Base-by-base conservation (phyloP, 2,113 vertebrate species). In the Coracopsis vasa region DNA sequence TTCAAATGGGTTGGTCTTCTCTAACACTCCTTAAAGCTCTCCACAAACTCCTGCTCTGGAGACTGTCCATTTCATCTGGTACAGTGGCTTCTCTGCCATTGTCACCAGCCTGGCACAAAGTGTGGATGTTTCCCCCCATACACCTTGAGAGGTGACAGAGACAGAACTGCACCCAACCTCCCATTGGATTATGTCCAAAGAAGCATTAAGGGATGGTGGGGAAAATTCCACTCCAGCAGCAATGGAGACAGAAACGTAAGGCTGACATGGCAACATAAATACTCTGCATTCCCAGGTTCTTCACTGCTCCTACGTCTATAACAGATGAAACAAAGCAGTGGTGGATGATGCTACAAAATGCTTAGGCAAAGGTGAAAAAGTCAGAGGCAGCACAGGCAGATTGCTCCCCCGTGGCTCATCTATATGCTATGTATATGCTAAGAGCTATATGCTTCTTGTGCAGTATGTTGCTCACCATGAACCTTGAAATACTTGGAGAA, bases 101-200 rank as follows among this genome's bases (percentile, higher is more conserved):
- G 11, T 5, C 45, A 6, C 0, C 6, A 60, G 65, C 58, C 62
- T 44, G 70, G 37, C 67, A 37, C 12, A 2, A 44, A 45, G 33
- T 0, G 1, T 35, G 45, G 24, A 7, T 15, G 2, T 2, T 35
- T 61, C 70, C 45, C 41, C 10, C 13, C 1, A 0, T 0, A 14
- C 35, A 7, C 14, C 47, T 41, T 2, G 29, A 15, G 25, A 53
- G 21, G 14, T 4, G 77, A 31, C 74, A 39, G 75, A 80, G 60
- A 41, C 56, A 72, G 53, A 14, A 41, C 37, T 16, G n/a, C n/a
- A 27, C 24, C 56, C 35, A 35, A 16, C 13, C 39, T 71, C 89
- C 5, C 37, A 28, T 16, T 7, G 16, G 2, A 14, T 8, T 11
- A 23, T 9, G 17, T 21, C 65, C 74, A 18, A 7, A 42, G 41